Conservation (phyloP, 2,113 vertebrate species). For the Siniperca knerii region DNA sequence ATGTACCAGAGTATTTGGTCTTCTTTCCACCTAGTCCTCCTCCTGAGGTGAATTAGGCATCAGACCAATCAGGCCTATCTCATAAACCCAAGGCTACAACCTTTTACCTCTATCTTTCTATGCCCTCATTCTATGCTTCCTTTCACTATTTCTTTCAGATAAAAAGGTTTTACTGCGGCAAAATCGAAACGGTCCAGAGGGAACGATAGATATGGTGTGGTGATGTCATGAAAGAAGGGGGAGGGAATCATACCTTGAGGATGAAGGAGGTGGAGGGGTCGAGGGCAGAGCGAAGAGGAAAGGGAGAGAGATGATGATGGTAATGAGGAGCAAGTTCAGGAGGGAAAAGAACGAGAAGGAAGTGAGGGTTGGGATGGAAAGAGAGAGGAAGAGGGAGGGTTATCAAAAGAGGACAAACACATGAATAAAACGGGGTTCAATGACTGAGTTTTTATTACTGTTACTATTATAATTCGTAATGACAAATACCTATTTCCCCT, state of each 20-base stretch:
- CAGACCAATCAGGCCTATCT: constrained; percentile 28
- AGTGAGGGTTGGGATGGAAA: constrained; percentile 3
- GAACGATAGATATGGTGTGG: constrained; percentile 50
- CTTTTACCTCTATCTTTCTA: constrained; percentile 54
- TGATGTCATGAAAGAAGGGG: constrained; percentile 44
- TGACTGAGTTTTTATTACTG: constrained; percentile 17
- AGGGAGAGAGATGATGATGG: constrained; percentile 35
- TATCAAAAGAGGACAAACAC: constrained; percentile 6
- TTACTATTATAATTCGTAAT: constrained; percentile 11
- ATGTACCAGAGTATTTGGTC: background rate
- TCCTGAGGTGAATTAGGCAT: constrained; percentile 47
- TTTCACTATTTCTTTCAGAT: constrained; percentile 52
- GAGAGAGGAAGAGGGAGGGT: background rate
- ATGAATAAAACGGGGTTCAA: constrained; percentile 29
- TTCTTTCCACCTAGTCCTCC: constrained; percentile 1
- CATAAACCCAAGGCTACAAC: constrained; percentile 57
- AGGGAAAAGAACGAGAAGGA: constrained; percentile 24
- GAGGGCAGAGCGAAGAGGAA: constrained; percentile 11
- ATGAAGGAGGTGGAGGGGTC: constrained; percentile 42
- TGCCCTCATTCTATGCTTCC: constrained; percentile 22
- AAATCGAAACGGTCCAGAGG: constrained; percentile 52
- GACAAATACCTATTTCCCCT: background rate
- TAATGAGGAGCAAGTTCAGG: constrained; percentile 38
- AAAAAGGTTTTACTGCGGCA: constrained; percentile 49
- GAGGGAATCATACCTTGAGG: constrained; percentile 25